These are phyloP conservation scores for Scarus forsteni DNA, from an alignment of 2,797 vertebrate species.

Conservation along the genomic window DNA sequence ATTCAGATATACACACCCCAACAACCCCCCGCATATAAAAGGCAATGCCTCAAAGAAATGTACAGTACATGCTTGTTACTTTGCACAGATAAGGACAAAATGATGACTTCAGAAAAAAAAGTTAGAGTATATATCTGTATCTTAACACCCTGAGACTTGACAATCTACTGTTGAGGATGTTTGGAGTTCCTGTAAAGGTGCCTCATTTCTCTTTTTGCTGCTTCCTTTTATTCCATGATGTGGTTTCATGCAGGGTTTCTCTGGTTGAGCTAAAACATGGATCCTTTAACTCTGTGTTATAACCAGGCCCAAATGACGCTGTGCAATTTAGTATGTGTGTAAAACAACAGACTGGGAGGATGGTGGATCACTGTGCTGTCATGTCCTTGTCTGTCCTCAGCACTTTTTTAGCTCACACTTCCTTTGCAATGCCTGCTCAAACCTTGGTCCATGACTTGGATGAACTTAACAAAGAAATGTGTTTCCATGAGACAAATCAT, in stretches of 20 bases:
- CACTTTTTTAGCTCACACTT: constrained; percentile 25
- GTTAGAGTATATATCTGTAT: constrained; percentile 26
- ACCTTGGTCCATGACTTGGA: constrained; percentile 2
- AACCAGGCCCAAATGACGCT: constrained; percentile 47
- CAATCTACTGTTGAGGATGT: constrained; percentile 60
- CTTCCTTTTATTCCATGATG: constrained; percentile 50
- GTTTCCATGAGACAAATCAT: too few relatives aligned
- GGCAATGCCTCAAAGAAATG: not conserved
- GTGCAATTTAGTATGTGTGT: constrained; percentile 55
- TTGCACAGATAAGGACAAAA: constrained; percentile 47
- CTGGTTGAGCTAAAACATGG: constrained; percentile 3
- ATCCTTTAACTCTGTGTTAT: constrained; percentile 33
- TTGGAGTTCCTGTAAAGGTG: constrained; percentile 49
- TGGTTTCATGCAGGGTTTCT: constrained; percentile 31
- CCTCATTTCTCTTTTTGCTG: constrained; percentile 58
- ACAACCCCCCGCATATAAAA: constrained; percentile 1
- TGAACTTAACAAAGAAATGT: not conserved
- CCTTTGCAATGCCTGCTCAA: constrained; percentile 40
- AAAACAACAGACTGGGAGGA: constrained; percentile 24
- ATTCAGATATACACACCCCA: not conserved
- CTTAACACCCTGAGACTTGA: constrained; percentile 48
- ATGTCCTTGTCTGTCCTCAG: constrained; percentile 15
- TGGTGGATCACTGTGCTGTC: constrained; percentile 31
- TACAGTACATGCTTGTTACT: constrained; percentile 20
- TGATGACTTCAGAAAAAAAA: constrained; percentile 28